Conservation (phyloP, 2,797 vertebrate genomes). For the Dromococcyx pavoninus region DNA sequence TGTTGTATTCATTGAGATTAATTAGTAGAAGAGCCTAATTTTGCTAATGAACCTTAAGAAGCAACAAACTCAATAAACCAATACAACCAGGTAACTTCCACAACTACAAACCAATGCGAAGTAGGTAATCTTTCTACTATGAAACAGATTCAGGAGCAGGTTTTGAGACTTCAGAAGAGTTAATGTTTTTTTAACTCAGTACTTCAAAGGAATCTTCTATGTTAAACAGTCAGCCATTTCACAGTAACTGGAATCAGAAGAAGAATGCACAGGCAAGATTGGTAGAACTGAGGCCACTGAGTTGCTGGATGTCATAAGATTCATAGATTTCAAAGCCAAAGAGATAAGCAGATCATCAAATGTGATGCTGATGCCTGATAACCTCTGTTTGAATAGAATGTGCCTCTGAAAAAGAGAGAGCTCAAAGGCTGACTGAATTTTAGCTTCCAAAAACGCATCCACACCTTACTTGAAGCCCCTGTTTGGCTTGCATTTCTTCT, state of each 20-base stretch:
- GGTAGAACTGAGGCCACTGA: background rate
- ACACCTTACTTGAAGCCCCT: background rate
- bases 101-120: background rate
- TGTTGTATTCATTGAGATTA: background rate
- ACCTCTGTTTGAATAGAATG: background rate
- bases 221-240: background rate
- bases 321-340: background rate
- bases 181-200: background rate
- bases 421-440: background rate
- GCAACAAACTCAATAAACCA: background rate
- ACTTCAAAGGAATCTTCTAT: background rate
- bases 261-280: background rate
- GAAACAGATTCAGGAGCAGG: rapidly evolving
- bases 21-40: background rate
- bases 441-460: background rate
- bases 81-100: background rate
- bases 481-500: background rate
- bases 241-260: background rate
- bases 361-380: background rate
- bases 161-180: background rate
- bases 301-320: background rate
- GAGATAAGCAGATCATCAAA: background rate
- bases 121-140: background rate
- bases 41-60: background rate
- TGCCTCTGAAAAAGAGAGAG: background rate